Base-by-base conservation (phyloP, 2,113 vertebrate species). In the Scortum barcoo region DNA sequence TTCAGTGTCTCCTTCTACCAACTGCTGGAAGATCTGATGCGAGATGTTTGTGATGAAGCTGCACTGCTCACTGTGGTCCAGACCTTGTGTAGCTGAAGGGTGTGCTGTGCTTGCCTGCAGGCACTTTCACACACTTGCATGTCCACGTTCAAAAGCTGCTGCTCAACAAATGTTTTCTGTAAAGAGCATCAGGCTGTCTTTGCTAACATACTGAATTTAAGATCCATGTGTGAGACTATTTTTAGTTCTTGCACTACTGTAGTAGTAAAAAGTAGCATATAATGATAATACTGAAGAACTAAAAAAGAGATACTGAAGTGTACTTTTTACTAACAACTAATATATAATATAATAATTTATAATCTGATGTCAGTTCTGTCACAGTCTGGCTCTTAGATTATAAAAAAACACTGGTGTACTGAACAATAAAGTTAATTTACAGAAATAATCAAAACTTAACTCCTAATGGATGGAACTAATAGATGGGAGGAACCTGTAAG, bases 1-100 rank as follows among this genome's bases (percentile, higher is more conserved):
- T 99, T 24, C 97, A 98, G 66, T 99, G 99, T 80, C 97, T 97
- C 97, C 44, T 96, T 95, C 90, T 98, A 99, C 58, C 96, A 97
- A 4, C 62, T 98, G 87, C 88, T 99, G 90, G 98, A 99, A 87
- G 97, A 99, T 57, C 80, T 99, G 91, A 97, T 99, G 97, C 96
- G 97, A 85, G 98, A 98, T 44, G 93, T 98, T 38, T 97, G 97
- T 0, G 97, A 98, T 17, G 97, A 97, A 19, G 96, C 96, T 16
- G 97, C 98, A 12, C 95, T 99, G 84, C 92, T 99, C 22, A 93
- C 97, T 0, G 95, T 97, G 56, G 96, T 99, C 80, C 98, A 0
- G 97, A 98, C 81, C 95, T 97, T 78, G 97, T 99, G 97, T 98
- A 97, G 72, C 94, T 99, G 67, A 97, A 99, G 26, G 98, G 98